Percentiles rank a stretch among this genome's conserved stretches.
Evolutionary conservation across 2,888 invertebrate genomes (phyloP).

Genomic region (Eremobia ochroleuca): DNA sequence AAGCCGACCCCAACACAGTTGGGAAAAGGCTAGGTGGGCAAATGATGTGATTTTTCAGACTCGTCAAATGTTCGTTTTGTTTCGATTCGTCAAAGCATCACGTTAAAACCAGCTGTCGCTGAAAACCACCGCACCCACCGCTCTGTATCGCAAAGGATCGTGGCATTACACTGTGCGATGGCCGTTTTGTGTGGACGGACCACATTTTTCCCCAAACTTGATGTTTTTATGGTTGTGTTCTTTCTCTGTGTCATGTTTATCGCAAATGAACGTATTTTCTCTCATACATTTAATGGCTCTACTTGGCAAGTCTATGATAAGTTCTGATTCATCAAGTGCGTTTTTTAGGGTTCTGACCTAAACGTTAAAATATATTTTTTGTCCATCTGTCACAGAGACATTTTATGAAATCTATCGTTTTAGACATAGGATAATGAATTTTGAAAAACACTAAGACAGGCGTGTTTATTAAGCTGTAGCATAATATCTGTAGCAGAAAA

Average conservation of each 20-base stretch:
- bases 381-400: not conserved
- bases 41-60: not conserved
- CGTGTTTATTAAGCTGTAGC: no score
- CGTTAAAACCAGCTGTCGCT: not conserved
- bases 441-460: not conserved
- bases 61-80: not conserved
- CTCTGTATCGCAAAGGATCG: not conserved
- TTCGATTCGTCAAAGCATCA: not conserved
- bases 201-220: not conserved
- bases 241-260: not conserved
- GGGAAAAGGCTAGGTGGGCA: no score
- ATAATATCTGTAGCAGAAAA: no score
- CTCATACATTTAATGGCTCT: not conserved
- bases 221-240: not conserved
- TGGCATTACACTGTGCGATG: not conserved
- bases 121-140: not conserved
- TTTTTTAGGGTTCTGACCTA: not conserved
- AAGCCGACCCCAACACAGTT: no score
- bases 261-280: not conserved
- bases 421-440: not conserved
- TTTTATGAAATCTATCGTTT: not conserved
- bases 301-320: not conserved
- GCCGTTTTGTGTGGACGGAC: not conserved
- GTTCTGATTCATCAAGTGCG: not conserved
- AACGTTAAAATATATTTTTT: not conserved